These are phyloP conservation scores for Synanceia verrucosa DNA, from an alignment of 2,797 vertebrate species.

Conservation along the genomic window DNA sequence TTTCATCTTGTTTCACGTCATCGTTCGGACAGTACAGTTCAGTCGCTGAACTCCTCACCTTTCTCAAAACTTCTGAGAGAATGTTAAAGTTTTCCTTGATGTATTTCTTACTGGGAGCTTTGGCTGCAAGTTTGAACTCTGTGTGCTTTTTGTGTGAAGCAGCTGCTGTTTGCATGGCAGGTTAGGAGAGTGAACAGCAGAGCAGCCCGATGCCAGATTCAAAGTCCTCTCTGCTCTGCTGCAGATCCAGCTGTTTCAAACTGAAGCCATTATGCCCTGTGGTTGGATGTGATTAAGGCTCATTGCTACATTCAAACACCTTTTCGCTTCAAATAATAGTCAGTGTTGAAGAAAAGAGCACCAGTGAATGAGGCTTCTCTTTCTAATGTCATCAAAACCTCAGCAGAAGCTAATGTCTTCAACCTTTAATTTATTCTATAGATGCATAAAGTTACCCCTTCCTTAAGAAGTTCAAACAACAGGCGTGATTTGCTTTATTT, in stretches of 20 bases:
- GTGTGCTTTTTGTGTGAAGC: slow-evolving; percentile 53
- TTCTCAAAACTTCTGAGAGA: background rate
- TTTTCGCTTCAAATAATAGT: slow-evolving; percentile 1
- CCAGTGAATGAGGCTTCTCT: background rate
- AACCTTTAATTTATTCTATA: background rate
- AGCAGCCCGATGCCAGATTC: slow-evolving; percentile 41
- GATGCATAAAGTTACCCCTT: background rate
- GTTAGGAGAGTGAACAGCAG: slow-evolving; percentile 73
- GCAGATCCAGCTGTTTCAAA: slow-evolving; percentile 55
- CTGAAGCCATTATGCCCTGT: slow-evolving; percentile 17
- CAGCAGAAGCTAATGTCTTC: background rate
- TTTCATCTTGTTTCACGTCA: background rate
- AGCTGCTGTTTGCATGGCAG: slow-evolving; percentile 79
- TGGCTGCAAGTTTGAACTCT: slow-evolving; percentile 15
- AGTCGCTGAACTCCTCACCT: background rate
- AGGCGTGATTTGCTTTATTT: background rate
- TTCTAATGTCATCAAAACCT: background rate
- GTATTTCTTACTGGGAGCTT: background rate
- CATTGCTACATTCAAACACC: slow-evolving; percentile 3
- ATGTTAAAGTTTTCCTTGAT: background rate
- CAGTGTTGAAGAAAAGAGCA: background rate
- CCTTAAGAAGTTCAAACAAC: background rate
- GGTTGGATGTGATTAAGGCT: slow-evolving; percentile 9
- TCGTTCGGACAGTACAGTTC: background rate
- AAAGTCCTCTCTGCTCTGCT: slow-evolving; percentile 40